Evolutionary conservation across 2,113 vertebrate species (phyloP), one percentile per base, ranked within the genome.

Genomic region (Thunnus maccoyii): DNA sequence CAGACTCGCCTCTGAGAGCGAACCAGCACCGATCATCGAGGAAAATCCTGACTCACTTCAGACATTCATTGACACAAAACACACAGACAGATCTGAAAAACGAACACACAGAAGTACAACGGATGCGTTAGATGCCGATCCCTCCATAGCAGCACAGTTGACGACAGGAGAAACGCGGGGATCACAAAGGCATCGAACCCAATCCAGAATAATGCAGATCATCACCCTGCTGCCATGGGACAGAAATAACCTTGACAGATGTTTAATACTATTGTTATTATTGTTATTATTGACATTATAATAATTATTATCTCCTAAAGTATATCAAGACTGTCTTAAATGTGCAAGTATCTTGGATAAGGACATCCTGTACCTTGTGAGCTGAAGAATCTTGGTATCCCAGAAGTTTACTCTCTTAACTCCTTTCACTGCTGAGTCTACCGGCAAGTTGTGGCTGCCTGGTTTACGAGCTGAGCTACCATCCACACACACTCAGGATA

Each of bases 1-100:
- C 98, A 99, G 93, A 96, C 95, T 64, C 95, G 95, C 83, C 95
- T 96, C 86, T 96, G 94, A 96, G 89, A 85, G 69, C 14, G n/a
- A 77, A 80, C 76, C 86, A 56, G 80, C 84, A 54, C 57, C 12
- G 5, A 69, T 81, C 52, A 75, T 73, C 12, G 47, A 76, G 47
- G 30, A 73, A 72, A 81, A 66, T 47, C 56, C 67, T 67, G 32
- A 86, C 74, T 72, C 76, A 47, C 58, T 72, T 72, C 77, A 80
- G 69, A 86, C 75, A 73, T 64, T 88, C 79, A 72, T 46, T 60
- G 78, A 92, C 79, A 85, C 78, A 82, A 83, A 80, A 68, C 62
- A 83, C 84, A 77, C 79, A 72, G 50, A 75, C 80, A 72, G 30
- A 84, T 81, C 76, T 78, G 84, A 30, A 30, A 91, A 67, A 86